These are phyloP conservation scores for Chromobotia macracanthus DNA, from an alignment of 2,797 vertebrate species.

Conservation along the genomic window DNA sequence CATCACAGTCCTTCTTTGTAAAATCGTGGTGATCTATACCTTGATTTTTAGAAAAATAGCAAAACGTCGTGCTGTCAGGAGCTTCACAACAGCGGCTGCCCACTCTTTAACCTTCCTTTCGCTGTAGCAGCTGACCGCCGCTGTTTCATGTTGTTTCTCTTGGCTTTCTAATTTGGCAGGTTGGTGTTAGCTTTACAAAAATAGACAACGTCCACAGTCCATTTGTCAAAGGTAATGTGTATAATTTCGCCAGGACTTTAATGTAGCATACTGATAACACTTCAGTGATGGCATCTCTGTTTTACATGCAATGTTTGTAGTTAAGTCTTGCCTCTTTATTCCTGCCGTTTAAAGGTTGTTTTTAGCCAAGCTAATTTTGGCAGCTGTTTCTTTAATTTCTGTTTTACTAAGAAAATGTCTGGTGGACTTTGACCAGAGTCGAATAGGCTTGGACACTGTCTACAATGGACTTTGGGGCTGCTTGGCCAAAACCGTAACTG, in stretches of 20 bases:
- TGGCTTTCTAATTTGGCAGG: slow-evolving; percentile 68
- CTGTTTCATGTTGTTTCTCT: slow-evolving; percentile 64
- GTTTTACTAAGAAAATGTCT: slow-evolving; percentile 73
- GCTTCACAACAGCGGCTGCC: slow-evolving; percentile 61
- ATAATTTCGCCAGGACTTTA: slow-evolving; percentile 68
- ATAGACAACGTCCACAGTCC: slow-evolving; percentile 62
- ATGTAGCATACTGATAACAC: slow-evolving; percentile 67
- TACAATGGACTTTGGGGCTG: slow-evolving; percentile 63
- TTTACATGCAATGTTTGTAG: slow-evolving; percentile 50
- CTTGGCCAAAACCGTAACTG: slow-evolving; percentile 79
- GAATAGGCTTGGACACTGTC: slow-evolving; percentile 75
- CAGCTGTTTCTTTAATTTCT: slow-evolving; percentile 70
- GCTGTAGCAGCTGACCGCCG: slow-evolving; percentile 58
- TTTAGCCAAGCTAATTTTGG: slow-evolving; percentile 63
- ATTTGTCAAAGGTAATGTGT: slow-evolving; percentile 70
- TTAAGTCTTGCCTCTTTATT: slow-evolving; percentile 15
- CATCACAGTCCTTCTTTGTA: too few relatives aligned
- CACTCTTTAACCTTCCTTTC: slow-evolving; percentile 60
- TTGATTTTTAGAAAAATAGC: too few relatives aligned
- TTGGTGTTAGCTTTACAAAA: slow-evolving; percentile 67
- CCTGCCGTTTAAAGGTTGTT: slow-evolving; percentile 47
- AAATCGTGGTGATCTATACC: too few relatives aligned
- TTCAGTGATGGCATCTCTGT: slow-evolving; percentile 60
- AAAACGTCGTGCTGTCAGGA: slow-evolving; percentile 59
- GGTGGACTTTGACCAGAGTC: slow-evolving; percentile 73